Percentiles rank a stretch among this genome's conserved stretches.
These are phyloP conservation scores for Syngnathus scovelli DNA, from an alignment of 2,113 vertebrate species.

Conservation along the genomic window DNA sequence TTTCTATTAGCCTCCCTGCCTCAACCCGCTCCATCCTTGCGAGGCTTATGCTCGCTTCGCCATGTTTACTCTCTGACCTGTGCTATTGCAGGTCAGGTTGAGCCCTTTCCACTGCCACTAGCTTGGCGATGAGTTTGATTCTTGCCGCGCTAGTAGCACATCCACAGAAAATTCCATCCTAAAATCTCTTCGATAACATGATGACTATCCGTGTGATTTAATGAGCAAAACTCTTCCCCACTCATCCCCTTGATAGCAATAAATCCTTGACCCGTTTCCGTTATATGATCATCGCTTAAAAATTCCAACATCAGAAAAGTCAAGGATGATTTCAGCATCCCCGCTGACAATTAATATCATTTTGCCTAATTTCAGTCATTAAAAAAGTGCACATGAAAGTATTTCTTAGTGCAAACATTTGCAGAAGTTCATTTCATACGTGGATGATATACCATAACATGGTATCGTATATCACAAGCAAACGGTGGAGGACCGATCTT, in stretches of 20 bases:
- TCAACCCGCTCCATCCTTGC: conserved; percentile 10
- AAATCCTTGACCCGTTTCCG: conserved; percentile 1
- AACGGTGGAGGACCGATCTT: conserved; percentile 35
- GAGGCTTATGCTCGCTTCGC: conserved; percentile 11
- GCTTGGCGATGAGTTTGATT: conserved; percentile 10
- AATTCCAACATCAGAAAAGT: conserved; percentile 31
- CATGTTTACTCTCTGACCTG: conserved; percentile 42
- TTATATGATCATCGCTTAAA: background rate
- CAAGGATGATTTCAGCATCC: background rate
- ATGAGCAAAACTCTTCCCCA: background rate
- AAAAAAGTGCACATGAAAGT: background rate
- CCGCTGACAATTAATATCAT: background rate
- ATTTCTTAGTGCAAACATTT: conserved; percentile 9
- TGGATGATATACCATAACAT: conserved; percentile 22
- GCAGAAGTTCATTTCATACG: conserved; percentile 31
- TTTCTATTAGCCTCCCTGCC: conserved; percentile 48
- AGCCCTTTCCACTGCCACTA: conserved; percentile 48
- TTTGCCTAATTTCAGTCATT: background rate
- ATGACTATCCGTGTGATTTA: conserved; percentile 19
- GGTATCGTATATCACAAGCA: conserved; percentile 30
- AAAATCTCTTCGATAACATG: conserved; percentile 48
- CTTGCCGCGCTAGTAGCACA: conserved; percentile 26
- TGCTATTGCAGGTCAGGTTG: conserved; percentile 56
- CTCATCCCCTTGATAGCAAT: conserved; percentile 20
- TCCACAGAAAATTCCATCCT: conserved; percentile 38